phyloP scores from a whole-genome alignment of 2,888 invertebrate species.

The Rhodophaea formosa region DNA sequence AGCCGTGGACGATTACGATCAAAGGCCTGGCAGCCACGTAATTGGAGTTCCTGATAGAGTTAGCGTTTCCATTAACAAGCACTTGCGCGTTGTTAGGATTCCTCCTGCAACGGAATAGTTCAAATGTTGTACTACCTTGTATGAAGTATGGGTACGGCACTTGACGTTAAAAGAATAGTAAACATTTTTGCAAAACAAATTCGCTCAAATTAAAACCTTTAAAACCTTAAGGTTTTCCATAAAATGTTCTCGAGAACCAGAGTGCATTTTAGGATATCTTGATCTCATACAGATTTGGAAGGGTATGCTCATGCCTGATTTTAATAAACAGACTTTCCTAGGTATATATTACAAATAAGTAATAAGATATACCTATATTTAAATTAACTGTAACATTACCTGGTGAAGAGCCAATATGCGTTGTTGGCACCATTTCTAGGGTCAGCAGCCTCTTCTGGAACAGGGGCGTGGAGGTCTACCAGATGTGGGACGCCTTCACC shows the following conservation, averaged over 20 bases:
- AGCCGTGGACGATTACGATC: conserved; percentile 60
- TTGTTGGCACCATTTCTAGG: conserved; percentile 42
- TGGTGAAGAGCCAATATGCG: conserved; percentile 44
- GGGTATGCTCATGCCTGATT: too few relatives aligned
- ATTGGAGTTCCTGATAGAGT: conserved; percentile 49
- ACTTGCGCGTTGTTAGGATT: conserved; percentile 51
- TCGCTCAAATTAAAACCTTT: too few relatives aligned
- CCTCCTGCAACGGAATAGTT: conserved; percentile 32
- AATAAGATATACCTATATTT: too few relatives aligned
- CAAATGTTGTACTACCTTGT: not conserved
- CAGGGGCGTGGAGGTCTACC: conserved; percentile 44
- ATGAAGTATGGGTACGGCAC: not conserved
- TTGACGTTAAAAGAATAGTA: too few relatives aligned
- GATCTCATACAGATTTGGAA: too few relatives aligned
- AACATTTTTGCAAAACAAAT: too few relatives aligned
- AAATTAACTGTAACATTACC: conserved; percentile 25
- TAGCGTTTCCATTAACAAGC: conserved; percentile 47
- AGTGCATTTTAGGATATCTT: too few relatives aligned
- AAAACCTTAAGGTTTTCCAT: too few relatives aligned
- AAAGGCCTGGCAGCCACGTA: conserved; percentile 41
- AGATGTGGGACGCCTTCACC: conserved; percentile 39
- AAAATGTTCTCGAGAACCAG: too few relatives aligned
- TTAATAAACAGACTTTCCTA: too few relatives aligned
- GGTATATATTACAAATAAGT: too few relatives aligned
- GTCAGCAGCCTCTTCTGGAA: conserved; percentile 25